A percentile compares a stretch with the other conserved stretches of the same genome.
Evolutionary conservation across 2,888 invertebrate species (phyloP).

Genomic region (Eristalinus sepulchralis): DNA sequence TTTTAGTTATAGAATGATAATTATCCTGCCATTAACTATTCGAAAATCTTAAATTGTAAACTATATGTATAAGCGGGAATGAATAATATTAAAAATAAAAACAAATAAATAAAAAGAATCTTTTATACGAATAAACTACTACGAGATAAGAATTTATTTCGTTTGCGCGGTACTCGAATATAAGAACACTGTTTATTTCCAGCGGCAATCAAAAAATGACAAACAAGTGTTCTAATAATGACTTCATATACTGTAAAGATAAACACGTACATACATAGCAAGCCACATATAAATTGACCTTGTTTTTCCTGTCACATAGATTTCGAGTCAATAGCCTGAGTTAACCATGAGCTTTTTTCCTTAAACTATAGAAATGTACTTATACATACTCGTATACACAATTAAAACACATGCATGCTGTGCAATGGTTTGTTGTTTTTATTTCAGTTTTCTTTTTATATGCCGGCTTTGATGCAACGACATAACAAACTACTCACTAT

Average conservation of each 20-base stretch:
- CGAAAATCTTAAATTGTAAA: too few species aligned
- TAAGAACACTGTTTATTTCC: too few species aligned
- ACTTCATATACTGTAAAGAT: not conserved
- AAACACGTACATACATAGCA: not conserved
- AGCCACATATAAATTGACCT: not conserved
- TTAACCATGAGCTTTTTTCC: constrained; percentile 1
- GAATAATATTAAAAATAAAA: too few species aligned
- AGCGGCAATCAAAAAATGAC: too few species aligned
- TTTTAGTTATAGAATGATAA: too few species aligned
- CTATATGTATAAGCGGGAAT: too few species aligned
- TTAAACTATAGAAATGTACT: not conserved
- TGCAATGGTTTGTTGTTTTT: not conserved
- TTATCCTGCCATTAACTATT: too few species aligned
- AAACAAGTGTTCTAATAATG: not conserved
- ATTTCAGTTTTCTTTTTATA: not conserved
- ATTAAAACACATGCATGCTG: not conserved
- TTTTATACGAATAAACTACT: too few species aligned
- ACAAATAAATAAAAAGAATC: too few species aligned
- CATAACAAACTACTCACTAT: not conserved
- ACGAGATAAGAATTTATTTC: too few species aligned
- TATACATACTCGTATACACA: too few species aligned
- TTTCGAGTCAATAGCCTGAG: constrained; percentile 3
- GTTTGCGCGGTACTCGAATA: too few species aligned
- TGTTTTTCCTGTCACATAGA: not conserved
- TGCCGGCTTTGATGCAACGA: not conserved